A percentile compares a stretch with the other conserved stretches of the same genome.
phyloP scores from a whole-genome alignment of 2,797 vertebrate species.

The Cichlasoma orientale region DNA sequence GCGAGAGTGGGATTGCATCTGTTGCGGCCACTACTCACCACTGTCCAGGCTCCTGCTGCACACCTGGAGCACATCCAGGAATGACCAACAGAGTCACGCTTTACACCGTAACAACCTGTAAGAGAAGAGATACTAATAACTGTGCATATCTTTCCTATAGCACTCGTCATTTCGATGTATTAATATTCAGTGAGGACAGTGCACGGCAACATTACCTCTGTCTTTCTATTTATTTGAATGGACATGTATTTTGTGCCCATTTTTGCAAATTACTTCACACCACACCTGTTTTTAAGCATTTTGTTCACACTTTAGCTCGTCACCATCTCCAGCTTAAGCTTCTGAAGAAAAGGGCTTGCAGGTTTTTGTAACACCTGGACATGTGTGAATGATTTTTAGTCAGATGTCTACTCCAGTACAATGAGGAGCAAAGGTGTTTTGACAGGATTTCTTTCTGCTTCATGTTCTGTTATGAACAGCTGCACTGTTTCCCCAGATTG shows the following conservation, averaged over 20 bases:
- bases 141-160: not conserved
- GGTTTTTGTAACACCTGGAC: conserved; percentile 25
- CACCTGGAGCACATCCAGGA: conserved; percentile 93
- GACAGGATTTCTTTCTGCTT: conserved; percentile 62
- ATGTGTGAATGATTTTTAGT: conserved; percentile 38
- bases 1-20: not conserved
- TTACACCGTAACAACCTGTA: conserved; percentile 93
- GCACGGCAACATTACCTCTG: not conserved
- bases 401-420: conserved; percentile 76
- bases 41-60: conserved; percentile 84
- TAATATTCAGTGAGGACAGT: not conserved
- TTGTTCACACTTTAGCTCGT: not conserved
- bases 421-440: conserved; percentile 67
- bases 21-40: conserved; percentile 77
- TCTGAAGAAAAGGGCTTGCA: not conserved
- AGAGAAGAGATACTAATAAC: conserved; percentile 9
- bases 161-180: not conserved
- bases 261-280: not conserved
- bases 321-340: not conserved
- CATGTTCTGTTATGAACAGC: conserved; percentile 56
- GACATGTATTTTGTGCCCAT: not conserved
- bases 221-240: not conserved
- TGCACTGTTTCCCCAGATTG: conserved; percentile 41
- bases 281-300: not conserved
- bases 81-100: conserved; percentile 82